phyloP scores from a whole-genome alignment of 1,140 invertebrate species.

The Drosophila sturtevanti region DNA sequence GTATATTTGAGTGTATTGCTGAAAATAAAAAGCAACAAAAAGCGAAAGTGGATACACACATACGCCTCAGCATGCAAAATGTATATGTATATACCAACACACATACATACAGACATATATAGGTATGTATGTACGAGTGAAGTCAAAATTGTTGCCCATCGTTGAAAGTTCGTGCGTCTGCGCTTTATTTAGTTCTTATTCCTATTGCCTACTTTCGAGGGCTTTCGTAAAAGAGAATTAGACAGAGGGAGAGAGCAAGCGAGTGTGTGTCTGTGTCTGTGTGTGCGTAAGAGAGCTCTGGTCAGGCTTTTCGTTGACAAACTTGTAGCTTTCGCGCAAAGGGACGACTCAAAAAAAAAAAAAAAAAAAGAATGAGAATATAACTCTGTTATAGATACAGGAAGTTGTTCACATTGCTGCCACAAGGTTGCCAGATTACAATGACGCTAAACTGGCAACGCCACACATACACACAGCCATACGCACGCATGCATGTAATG shows the following conservation, averaged over 20 bases:
- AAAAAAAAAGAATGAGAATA: neutral
- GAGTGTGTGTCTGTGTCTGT: conserved; percentile 10
- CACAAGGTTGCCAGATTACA: conserved; percentile 55
- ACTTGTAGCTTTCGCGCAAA: conserved; percentile 61
- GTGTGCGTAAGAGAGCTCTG: conserved; percentile 10
- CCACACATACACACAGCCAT: conserved; percentile 17
- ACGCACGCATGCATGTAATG: conserved; percentile 26
- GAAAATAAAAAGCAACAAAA: conserved; percentile 36
- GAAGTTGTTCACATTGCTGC: conserved; percentile 34
- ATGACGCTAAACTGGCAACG: conserved; percentile 21
- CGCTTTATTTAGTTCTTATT: conserved; percentile 59
- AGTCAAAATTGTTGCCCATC: conserved; percentile 2
- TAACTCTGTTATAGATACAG: conserved; percentile 73
- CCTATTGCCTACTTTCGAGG: conserved; percentile 66
- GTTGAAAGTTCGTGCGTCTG: conserved; percentile 55
- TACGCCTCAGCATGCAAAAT: conserved; percentile 8
- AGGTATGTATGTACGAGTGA: neutral
- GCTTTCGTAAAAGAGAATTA: conserved; percentile 11
- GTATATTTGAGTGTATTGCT: conserved; percentile 4
- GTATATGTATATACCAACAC: neutral
- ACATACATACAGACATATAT: neutral
- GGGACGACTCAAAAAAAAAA: neutral
- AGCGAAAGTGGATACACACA: conserved; percentile 47
- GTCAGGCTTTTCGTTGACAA: conserved; percentile 35
- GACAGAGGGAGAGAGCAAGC: neutral